Base-by-base conservation (phyloP, 64 coral and sea anemone genomes). In the Exaiptasia diaphana region DNA sequence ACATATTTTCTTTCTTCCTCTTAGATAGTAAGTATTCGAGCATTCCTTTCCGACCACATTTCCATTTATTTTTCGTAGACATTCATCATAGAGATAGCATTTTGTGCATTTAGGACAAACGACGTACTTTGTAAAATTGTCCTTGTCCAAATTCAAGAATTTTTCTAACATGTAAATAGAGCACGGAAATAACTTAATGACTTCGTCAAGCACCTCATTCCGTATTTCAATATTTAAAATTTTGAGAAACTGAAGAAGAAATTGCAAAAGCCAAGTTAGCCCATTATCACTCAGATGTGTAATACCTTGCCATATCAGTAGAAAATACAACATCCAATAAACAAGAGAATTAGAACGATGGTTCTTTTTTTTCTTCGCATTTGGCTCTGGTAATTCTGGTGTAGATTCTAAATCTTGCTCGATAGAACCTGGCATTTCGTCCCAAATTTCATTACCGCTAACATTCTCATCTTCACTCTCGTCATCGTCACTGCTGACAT, bases 61-160 rank as follows among this genome's bases (percentile, higher is more conserved):
- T 32, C 55, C 55, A n/a, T 61, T 64, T 0, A 41, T 14, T 8
- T 41, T 42, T 63, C 36, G 4, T 2, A 83, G 48, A 44, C 88
- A 90, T 13, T 46, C 20, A 50, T 76, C 56, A 36, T 68, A 77
- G 21, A 9, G 3, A 41, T 90, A 83, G 0, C 30, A 64, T 14
- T 67, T 77, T 57, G 80, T 77, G 42, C 78, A 83, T 10, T 76
- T 67, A 43, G 79, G 79, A 31, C 79, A 77, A 25, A 91, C 80
- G 4, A 91, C 40, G 71, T 71, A 91, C 36, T 79, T 91, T 57
- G n/a, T 77, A 60, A 84, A 91, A 18, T 84, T 45, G 25, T 91
- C 73, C 61, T 50, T 38, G 21, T 83, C 52, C 23, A 84, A 44
- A 6, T 43, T 41, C 0, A 91, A 26, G 4, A 78, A 78, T 4